A percentile compares a stretch with the other conserved stretches of the same genome.
phyloP scores from a whole-genome alignment of 2,888 invertebrate genomes.

The Empis livida region DNA sequence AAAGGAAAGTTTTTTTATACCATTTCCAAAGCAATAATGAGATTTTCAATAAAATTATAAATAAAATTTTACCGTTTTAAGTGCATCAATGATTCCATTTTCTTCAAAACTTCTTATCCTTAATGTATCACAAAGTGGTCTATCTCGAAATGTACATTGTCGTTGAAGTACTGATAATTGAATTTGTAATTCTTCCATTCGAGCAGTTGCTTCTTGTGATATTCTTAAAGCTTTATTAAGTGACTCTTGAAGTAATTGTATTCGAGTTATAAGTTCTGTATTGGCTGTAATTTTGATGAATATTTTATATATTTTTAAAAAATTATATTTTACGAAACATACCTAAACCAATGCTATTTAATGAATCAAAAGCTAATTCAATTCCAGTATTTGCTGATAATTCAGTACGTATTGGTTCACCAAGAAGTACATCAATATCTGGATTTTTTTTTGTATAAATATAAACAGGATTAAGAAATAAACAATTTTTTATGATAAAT shows the following conservation, averaged over 20 bases:
- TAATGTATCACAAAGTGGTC: conserved; percentile 62
- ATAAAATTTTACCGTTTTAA: conserved; percentile 28
- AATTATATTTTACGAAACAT: conserved; percentile 20
- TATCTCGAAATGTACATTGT: conserved; percentile 55
- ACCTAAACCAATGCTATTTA: conserved; percentile 60
- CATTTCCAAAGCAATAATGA: too few species aligned
- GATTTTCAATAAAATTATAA: neutral
- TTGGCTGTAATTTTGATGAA: too few species aligned
- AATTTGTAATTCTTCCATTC: conserved; percentile 36
- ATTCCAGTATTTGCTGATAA: conserved; percentile 61
- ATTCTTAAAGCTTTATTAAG: conserved; percentile 32
- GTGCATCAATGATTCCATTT: conserved; percentile 34
- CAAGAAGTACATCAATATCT: conserved; percentile 60
- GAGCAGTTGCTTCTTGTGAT: conserved; percentile 34
- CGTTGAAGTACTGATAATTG: conserved; percentile 39
- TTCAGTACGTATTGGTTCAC: conserved; percentile 63
- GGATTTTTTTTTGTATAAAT: too few species aligned
- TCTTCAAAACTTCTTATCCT: conserved; percentile 55
- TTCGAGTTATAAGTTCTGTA: conserved; percentile 34
- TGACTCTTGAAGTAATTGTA: conserved; percentile 33
- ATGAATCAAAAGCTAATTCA: conserved; percentile 57
- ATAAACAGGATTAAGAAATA: too few species aligned
- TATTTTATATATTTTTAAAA: too few species aligned
- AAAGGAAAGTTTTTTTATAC: too few species aligned
- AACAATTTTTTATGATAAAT: too few species aligned